phyloP scores from a whole-genome alignment of 1,140 invertebrate species.

The Condylostylus longicornis region DNA sequence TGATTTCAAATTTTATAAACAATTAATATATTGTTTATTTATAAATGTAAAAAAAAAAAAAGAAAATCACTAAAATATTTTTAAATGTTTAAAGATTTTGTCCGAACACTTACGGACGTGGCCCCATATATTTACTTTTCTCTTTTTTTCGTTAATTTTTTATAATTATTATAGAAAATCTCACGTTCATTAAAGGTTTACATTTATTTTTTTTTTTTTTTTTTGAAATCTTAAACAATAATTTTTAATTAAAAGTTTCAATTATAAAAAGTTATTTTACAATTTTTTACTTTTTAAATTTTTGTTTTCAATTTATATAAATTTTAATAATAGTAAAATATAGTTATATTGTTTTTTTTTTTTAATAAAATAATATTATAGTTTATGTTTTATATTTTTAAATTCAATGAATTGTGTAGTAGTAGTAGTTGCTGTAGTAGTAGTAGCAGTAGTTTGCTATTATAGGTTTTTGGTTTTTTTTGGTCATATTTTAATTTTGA shows the following conservation, averaged over 20 bases:
- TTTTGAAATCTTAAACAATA: neutral
- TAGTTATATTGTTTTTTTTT: too few relatives aligned
- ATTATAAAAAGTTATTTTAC: neutral
- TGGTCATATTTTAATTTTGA: too few relatives aligned
- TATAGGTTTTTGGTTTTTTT: too few relatives aligned
- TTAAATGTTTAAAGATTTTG: conserved; percentile 17
- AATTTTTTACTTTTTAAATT: neutral
- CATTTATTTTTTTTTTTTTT: conserved; percentile 1
- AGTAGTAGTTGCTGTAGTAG: too few relatives aligned
- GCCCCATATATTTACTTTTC: conserved; percentile 29
- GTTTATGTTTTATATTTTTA: too few relatives aligned
- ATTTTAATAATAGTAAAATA: too few relatives aligned
- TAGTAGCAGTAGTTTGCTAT: too few relatives aligned
- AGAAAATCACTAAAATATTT: conserved; percentile 8
- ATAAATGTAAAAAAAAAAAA: conserved; percentile 2
- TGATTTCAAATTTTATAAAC: neutral
- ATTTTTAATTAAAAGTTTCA: neutral
- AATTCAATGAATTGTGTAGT: too few relatives aligned
- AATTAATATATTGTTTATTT: neutral
- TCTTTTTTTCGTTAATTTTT: conserved; percentile 22
- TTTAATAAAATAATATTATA: too few relatives aligned
- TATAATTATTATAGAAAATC: too few relatives aligned
- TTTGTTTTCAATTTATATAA: neutral
- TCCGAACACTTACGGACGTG: conserved; percentile 33
- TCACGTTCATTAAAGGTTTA: too few relatives aligned